These are phyloP conservation scores for Ochropleura plecta DNA, from an alignment of 2,888 invertebrate genomes.

Conservation along the genomic window DNA sequence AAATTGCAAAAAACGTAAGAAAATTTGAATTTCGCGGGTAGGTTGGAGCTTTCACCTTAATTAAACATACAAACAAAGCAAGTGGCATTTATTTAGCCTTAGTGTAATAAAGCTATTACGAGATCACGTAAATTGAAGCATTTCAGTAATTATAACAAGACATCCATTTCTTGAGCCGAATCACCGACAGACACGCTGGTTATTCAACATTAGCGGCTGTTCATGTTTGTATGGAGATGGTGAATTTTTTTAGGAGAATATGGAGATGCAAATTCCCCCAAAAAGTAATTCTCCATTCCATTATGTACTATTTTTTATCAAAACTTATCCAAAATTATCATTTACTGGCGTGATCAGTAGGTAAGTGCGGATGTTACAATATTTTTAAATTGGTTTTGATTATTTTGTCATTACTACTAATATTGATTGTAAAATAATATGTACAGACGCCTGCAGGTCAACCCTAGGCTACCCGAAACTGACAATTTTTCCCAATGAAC, in stretches of 20 bases:
- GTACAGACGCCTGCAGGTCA: too few species aligned
- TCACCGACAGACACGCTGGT: not conserved
- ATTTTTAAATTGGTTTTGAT: constrained; percentile 1
- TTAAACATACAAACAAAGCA: too few species aligned
- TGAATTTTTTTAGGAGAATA: not conserved
- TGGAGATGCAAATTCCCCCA: not conserved
- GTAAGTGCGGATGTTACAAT: not conserved
- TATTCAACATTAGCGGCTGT: not conserved
- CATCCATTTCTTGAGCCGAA: not conserved
- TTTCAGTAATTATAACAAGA: not conserved
- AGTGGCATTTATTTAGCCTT: not conserved
- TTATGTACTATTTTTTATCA: not conserved
- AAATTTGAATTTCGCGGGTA: too few species aligned
- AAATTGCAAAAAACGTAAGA: too few species aligned
- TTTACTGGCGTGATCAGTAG: not conserved
- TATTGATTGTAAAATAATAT: not conserved
- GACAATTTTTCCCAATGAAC: too few species aligned
- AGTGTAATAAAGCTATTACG: not conserved
- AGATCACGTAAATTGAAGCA: not conserved
- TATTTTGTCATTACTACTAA: not conserved
- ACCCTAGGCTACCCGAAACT: too few species aligned
- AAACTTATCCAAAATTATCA: not conserved
- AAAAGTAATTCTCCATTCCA: not conserved
- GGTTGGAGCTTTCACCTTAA: too few species aligned
- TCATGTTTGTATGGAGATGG: not conserved